Evolutionary conservation across 2,113 vertebrate genomes (phyloP), one percentile per base, ranked within the genome.

Genomic region (Epinephelus fuscoguttatus): DNA sequence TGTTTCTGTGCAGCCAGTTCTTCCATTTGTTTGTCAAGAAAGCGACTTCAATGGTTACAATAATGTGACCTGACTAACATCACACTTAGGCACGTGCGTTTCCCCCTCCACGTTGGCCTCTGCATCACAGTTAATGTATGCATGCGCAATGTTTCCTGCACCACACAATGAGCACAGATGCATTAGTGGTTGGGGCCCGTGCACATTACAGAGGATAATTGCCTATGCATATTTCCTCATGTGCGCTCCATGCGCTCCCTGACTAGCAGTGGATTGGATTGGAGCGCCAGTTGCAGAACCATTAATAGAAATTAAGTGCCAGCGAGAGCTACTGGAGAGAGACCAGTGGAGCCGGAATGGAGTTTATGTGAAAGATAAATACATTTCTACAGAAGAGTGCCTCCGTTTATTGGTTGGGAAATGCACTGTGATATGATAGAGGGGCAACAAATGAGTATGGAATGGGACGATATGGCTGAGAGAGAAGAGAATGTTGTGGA

Each of bases 221-320:
- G 92, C 93, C 92, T 91, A 84, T 90, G 94, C 92, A 93, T 93
- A 94, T 95, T 95, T 94, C 84, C 90, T 93, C 84, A 74, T 92
- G 92, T 91, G 91, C 70, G 60, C 90, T 90, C 84, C 71, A 91
- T 91, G 91, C 70, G 62, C 90, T 90, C 84, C 71, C 85, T 56
- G 69, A 89, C 88, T 77, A 86, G 74, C 89, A 30, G 69, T 79
- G 78, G 85, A 94, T 94, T 93, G 90, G 91, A 93, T 92, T 93
- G 56, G 56, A 91, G 92, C 84, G 84, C 83, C 91, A 91, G 93
- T 95, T 93, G 93, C 91, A 91, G 86, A 92, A 93, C 90, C 94
- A 95, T 95, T 95, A 96, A 96, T 95, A 95, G 94, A 96, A 94
- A 95, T 95, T 95, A 95, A 95, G 90, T 92, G 93, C 89, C 89